phyloP scores from a whole-genome alignment of 1,140 invertebrate species.

The Coenobita brevimanus region DNA sequence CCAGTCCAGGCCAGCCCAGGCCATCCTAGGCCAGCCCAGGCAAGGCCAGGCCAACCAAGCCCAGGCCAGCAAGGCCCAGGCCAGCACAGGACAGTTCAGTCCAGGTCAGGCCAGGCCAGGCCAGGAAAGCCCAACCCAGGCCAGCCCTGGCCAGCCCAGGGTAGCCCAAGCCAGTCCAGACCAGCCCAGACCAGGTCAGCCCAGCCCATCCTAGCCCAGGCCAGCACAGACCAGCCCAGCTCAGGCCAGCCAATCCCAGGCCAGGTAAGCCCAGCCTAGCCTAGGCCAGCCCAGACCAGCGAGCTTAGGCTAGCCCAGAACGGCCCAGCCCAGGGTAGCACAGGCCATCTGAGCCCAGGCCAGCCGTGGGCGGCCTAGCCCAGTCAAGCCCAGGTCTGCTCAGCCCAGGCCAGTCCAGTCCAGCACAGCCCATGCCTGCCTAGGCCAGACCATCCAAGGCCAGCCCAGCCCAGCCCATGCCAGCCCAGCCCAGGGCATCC shows the following conservation, averaged over 20 bases:
- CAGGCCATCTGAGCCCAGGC: conserved; percentile 15
- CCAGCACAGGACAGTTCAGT: conserved; percentile 64
- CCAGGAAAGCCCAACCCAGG: conserved; percentile 69
- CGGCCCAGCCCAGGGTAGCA: conserved; percentile 7
- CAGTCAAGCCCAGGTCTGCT: conserved; percentile 26
- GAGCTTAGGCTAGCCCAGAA: conserved; percentile 15
- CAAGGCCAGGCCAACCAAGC: conserved; percentile 69
- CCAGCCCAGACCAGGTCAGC: conserved; percentile 70
- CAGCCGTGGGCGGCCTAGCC: conserved; percentile 18
- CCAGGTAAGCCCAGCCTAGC: conserved; percentile 34
- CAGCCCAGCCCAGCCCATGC: conserved; percentile 38
- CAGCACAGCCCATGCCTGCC: conserved; percentile 28
- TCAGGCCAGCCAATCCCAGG: conserved; percentile 44
- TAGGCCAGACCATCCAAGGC: conserved; percentile 36
- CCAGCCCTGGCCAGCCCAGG: conserved; percentile 66
- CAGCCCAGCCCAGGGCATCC: conserved; percentile 35
- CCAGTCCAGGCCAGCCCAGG: too few species aligned
- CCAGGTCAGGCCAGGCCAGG: conserved; percentile 65
- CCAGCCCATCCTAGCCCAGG: conserved; percentile 68
- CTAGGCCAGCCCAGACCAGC: conserved; percentile 21
- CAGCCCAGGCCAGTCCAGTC: conserved; percentile 33
- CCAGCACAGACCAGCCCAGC: conserved; percentile 42
- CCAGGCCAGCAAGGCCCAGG: too few species aligned
- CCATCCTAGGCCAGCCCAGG: conserved; percentile 68
- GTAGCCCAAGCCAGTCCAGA: conserved; percentile 50